Evolutionary conservation across 2,888 invertebrate species (phyloP).

Genomic region (Sipunculus nudus): DNA sequence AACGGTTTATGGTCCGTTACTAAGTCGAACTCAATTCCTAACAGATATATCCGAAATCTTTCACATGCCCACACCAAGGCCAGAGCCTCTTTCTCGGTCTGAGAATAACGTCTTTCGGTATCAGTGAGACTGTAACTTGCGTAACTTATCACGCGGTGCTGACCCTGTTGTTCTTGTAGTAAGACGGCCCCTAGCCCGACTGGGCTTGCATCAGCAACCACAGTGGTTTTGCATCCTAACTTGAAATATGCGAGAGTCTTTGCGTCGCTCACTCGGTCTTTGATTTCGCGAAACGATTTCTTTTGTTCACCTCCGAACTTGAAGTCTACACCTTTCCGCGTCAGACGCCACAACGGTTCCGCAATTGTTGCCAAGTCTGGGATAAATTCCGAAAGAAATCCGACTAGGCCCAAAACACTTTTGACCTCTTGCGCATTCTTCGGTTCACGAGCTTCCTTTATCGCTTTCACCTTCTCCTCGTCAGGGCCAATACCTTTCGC

Average conservation of each 20-base stretch:
- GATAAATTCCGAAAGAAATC: constrained; percentile 4
- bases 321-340: background rate
- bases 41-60: constrained; percentile 22
- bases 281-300: constrained; percentile 7
- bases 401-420: constrained; percentile 43
- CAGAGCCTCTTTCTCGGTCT: constrained; percentile 37
- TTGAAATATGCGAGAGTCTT: constrained; percentile 3
- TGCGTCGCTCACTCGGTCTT: background rate
- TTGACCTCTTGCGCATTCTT: constrained; percentile 41
- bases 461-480: constrained; percentile 12
- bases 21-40: constrained; percentile 32
- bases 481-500: background rate
- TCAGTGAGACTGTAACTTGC: constrained; percentile 26
- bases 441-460: constrained; percentile 38
- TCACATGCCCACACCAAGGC: constrained; percentile 33
- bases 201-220: constrained; percentile 30
- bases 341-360: constrained; percentile 6
- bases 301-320: background rate
- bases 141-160: constrained; percentile 26
- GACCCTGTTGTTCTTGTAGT: constrained; percentile 26
- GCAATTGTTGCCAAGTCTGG: constrained; percentile 2
- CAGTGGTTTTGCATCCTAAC: background rate
- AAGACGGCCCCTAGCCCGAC: constrained; percentile 30
- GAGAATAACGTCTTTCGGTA: constrained; percentile 32
- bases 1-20: constrained; percentile 24